Evolutionary conservation across 2,113 vertebrate genomes (phyloP), one percentile per base, ranked within the genome.

Genomic region (Zapus hudsonius): DNA sequence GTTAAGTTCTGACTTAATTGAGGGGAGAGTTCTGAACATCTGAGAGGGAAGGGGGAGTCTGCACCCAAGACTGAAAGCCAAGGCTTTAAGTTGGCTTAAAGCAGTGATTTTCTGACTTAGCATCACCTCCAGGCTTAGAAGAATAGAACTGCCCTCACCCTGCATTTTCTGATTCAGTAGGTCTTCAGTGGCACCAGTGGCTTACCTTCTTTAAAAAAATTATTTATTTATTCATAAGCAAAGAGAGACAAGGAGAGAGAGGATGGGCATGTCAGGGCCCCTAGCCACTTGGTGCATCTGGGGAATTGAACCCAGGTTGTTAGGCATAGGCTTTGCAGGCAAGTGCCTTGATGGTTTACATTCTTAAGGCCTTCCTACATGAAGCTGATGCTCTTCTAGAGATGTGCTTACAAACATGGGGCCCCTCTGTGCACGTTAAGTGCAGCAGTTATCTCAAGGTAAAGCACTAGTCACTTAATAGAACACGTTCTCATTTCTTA

Each of bases 401-500:
- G n/a, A 69, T 29, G 23, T 29, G 64, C 23, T 10, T 6, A 63
- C 78, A 70, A 57, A 38, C 27, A 33, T 8, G 36, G 42, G 63
- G 10, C 38, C 11, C 16, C 38, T 69, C 59, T 20, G 27, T 55
- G 7, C 12, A 4, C 29, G 23, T 29, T 23, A 61, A 66, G 29
- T 25, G 29, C 52, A 20, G 7, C 2, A 23, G 44, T n/a, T 63
- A 16, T 38, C 76, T 76, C 78, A 40, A 47, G 29, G 69, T 57
- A 89, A 93, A 87, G 16, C 36, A 80, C 9, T 66, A 79, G 57
- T 27, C 57, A 31, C 8, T 88, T 82, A 93, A 72, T 36, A 63
- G 29, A 91, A 86, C 19, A 86, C 40, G 59, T 89, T 94, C 92
- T 87, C 66, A 79, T 12, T 47, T 47, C 15, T 83, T 93, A 76